Evolutionary conservation across 2,113 vertebrate species (phyloP).

Genomic region (Carettochelys insculpta): DNA sequence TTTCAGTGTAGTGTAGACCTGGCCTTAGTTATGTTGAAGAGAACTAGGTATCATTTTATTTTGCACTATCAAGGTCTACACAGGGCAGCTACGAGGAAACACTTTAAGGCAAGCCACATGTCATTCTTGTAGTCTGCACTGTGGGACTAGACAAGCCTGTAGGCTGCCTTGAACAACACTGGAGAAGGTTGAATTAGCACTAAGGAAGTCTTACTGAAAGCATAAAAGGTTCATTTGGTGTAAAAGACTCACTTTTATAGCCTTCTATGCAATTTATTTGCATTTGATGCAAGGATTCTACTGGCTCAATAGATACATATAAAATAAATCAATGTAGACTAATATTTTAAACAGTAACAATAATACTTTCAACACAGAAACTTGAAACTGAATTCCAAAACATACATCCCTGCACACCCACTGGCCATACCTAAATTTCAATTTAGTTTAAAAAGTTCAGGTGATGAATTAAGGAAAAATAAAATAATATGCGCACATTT

Average conservation of each 20-base stretch:
- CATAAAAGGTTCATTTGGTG: background rate
- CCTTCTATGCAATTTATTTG: background rate
- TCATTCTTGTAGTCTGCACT: background rate
- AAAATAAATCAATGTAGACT: background rate
- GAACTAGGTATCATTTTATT: too few relatives aligned
- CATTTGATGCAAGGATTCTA: background rate
- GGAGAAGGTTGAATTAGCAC: background rate
- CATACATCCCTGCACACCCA: background rate
- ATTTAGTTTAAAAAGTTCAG: background rate
- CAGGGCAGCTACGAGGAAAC: too few relatives aligned
- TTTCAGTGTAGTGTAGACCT: too few relatives aligned
- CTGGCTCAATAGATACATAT: background rate
- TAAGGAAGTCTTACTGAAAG: background rate
- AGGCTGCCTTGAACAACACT: background rate
- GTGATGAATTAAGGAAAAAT: background rate
- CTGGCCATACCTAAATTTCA: slow-evolving; percentile 8
- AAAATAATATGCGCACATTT: background rate
- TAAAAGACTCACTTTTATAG: background rate
- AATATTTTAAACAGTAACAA: background rate
- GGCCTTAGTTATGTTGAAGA: too few relatives aligned
- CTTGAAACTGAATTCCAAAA: background rate
- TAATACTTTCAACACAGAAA: background rate
- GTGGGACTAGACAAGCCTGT: background rate
- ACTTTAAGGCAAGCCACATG: too few relatives aligned
- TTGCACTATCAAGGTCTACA: too few relatives aligned